Evolutionary conservation across 2,888 invertebrate species (phyloP).

Genomic region (Cataglyphis rosenhaueri): DNA sequence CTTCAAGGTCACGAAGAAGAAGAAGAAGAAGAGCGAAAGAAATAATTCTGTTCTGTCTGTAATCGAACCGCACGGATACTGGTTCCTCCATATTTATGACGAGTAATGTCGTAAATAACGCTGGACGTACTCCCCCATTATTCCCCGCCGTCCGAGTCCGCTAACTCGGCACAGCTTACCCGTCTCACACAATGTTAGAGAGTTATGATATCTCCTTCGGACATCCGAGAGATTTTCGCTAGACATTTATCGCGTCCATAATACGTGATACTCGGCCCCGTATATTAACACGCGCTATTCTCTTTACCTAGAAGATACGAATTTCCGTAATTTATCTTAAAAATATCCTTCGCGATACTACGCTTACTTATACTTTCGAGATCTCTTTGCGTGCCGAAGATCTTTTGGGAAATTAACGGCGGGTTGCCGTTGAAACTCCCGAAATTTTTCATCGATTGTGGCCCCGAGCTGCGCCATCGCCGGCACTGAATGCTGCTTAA

Average conservation of each 20-base stretch:
- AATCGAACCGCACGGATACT: constrained; percentile 46
- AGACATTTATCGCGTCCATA: constrained; percentile 54
- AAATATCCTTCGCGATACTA: constrained; percentile 5
- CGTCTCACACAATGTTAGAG: constrained; percentile 48
- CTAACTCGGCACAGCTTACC: constrained; percentile 42
- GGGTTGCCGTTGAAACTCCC: constrained; percentile 8
- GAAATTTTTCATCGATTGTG: constrained; percentile 75
- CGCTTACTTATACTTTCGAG: neutral
- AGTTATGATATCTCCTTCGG: constrained; percentile 56
- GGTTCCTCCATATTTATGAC: constrained; percentile 59
- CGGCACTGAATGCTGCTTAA: constrained; percentile 81
- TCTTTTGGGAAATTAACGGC: neutral
- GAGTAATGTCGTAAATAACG: constrained; percentile 63
- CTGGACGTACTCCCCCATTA: constrained; percentile 50
- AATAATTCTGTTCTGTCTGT: neutral
- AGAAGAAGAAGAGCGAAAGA: constrained; percentile 2
- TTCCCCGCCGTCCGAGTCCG: constrained; percentile 36
- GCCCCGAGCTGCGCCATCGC: constrained; percentile 69
- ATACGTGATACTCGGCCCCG: constrained; percentile 30
- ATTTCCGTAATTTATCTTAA: neutral
- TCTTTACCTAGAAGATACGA: neutral
- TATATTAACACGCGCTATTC: neutral
- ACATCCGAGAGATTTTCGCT: constrained; percentile 49
- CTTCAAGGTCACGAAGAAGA: neutral
- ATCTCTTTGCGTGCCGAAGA: neutral